Percentiles rank a stretch among this genome's conserved stretches.
Evolutionary conservation across 2,888 invertebrate species (phyloP).

Genomic region (Lycophotia porphyrea): DNA sequence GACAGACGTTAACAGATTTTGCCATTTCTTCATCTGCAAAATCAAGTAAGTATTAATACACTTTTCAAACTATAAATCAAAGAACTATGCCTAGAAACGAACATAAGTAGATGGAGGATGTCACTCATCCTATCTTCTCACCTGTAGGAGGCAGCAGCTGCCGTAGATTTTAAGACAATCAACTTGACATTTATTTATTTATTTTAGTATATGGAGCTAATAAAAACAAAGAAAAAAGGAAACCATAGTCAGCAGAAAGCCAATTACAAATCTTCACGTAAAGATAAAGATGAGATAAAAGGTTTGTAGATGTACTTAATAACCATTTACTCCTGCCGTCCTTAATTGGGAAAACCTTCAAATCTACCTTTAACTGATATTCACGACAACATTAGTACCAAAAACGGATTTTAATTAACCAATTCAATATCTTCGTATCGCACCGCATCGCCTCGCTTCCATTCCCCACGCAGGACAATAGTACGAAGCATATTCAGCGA

Average conservation of each 20-base stretch:
- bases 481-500: conserved; percentile 58
- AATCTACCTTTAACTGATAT: no score
- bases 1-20: not conserved
- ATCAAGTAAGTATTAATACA: not conserved
- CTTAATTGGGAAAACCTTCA: no score
- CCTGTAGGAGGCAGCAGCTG: not conserved
- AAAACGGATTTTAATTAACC: not conserved
- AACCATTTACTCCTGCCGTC: no score
- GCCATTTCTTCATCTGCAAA: not conserved
- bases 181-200: no score
- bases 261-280: no score
- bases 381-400: not conserved
- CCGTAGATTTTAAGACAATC: not conserved
- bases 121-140: not conserved
- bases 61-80: not conserved
- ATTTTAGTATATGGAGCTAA: no score
- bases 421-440: not conserved
- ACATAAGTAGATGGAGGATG: not conserved
- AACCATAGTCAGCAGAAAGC: no score
- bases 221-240: no score
- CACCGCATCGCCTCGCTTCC: conserved; percentile 2
- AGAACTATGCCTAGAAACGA: not conserved
- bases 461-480: conserved; percentile 29
- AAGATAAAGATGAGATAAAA: no score
- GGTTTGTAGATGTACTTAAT: no score